Evolutionary conservation across 2,888 invertebrate species (phyloP).

Genomic region (Apomyelois bistriatella): DNA sequence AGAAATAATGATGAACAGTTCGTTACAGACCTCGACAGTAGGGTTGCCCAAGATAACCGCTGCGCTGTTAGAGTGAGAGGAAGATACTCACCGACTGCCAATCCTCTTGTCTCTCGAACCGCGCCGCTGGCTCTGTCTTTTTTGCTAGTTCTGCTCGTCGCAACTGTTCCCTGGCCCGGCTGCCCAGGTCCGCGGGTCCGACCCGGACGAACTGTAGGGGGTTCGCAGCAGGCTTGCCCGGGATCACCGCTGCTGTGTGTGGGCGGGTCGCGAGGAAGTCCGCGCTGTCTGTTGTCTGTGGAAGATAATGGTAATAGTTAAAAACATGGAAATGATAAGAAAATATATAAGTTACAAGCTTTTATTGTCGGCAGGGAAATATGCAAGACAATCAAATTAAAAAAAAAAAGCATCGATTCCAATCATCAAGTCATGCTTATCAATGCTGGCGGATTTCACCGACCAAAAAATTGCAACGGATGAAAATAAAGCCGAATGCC

Average conservation of each 20-base stretch:
- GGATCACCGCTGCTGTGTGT: slow-evolving; percentile 83
- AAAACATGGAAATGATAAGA: too few relatives aligned
- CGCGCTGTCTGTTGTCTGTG: slow-evolving; percentile 72
- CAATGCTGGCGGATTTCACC: too few relatives aligned
- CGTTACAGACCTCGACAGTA: too few relatives aligned
- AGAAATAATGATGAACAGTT: too few relatives aligned
- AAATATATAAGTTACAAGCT: too few relatives aligned
- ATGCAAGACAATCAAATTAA: too few relatives aligned
- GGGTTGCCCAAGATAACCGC: too few relatives aligned
- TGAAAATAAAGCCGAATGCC: too few relatives aligned
- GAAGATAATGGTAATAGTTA: slow-evolving; percentile 16
- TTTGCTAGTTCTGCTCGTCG: slow-evolving; percentile 92
- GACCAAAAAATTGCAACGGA: too few relatives aligned
- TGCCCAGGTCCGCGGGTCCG: slow-evolving; percentile 92
- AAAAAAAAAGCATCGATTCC: too few relatives aligned
- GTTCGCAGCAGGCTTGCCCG: slow-evolving; percentile 91
- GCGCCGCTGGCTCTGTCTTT: slow-evolving; percentile 88
- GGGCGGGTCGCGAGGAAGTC: slow-evolving; percentile 74
- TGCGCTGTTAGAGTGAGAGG: slow-evolving; percentile 25
- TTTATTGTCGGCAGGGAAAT: too few relatives aligned
- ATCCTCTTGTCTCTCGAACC: slow-evolving; percentile 91
- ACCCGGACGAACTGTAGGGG: slow-evolving; percentile 94
- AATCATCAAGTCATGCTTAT: too few relatives aligned
- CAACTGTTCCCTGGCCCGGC: slow-evolving; percentile 91
- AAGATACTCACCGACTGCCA: slow-evolving; percentile 91